These are phyloP conservation scores for Otus sunia DNA, from an alignment of 2,113 vertebrate genomes.

Conservation along the genomic window DNA sequence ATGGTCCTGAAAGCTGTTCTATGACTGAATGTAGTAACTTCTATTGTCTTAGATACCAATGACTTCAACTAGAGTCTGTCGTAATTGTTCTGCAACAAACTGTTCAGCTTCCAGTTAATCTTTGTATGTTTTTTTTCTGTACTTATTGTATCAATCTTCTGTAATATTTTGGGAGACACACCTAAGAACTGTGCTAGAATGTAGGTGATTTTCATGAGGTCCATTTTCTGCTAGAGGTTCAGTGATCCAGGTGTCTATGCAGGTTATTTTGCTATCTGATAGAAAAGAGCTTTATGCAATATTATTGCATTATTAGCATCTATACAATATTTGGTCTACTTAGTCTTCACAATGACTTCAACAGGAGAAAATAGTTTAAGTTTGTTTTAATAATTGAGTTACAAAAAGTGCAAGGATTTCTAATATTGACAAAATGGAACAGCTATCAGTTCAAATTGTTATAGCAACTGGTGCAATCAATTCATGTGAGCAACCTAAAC, in stretches of 20 bases:
- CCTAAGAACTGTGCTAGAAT: background rate
- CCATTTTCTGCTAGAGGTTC: background rate
- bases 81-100: background rate
- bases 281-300: background rate
- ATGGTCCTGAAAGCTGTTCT: background rate
- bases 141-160: background rate
- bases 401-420: background rate
- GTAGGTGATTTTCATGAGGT: background rate
- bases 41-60: background rate
- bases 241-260: background rate
- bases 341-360: background rate
- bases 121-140: background rate
- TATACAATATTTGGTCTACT: background rate
- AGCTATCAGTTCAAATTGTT: background rate
- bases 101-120: background rate
- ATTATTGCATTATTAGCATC: background rate
- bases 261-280: background rate
- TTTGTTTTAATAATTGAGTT: background rate
- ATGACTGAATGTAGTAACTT: background rate
- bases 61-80: background rate
- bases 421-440: background rate
- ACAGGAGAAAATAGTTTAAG: background rate
- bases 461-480: background rate
- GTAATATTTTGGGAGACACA: background rate
- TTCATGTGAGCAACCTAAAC: background rate